These are phyloP conservation scores for Salarias fasciatus DNA, from an alignment of 2,797 vertebrate genomes.

Conservation along the genomic window DNA sequence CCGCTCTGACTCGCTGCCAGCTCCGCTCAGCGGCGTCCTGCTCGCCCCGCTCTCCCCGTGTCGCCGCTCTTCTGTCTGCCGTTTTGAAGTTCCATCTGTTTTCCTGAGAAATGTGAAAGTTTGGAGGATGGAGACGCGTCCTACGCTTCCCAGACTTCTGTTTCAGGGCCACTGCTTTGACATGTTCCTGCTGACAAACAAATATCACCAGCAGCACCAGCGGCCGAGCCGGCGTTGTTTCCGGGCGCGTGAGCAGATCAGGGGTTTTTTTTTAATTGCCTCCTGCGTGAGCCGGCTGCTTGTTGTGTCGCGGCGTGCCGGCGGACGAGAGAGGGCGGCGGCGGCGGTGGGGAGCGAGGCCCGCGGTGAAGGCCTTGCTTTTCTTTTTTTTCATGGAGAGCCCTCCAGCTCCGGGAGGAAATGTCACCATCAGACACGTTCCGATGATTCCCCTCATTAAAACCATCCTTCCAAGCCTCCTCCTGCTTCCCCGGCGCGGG, in stretches of 20 bases:
- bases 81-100: constrained; percentile 50
- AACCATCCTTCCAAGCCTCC: constrained; percentile 65
- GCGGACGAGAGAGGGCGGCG: constrained; percentile 52
- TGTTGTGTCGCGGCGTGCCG: constrained; percentile 34
- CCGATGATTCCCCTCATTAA: constrained; percentile 73
- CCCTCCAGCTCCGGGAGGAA: constrained; percentile 62
- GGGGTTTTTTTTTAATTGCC: constrained; percentile 71
- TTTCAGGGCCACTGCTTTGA: constrained; percentile 20
- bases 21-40: constrained; percentile 36
- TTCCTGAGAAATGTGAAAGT: constrained; percentile 40
- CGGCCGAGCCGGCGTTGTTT: constrained; percentile 61
- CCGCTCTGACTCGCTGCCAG: constrained; percentile 57
- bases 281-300: constrained; percentile 54
- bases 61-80: constrained; percentile 33
- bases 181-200: constrained; percentile 61
- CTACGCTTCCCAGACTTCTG: constrained; percentile 20
- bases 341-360: constrained; percentile 42
- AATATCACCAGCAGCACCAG: constrained; percentile 42
- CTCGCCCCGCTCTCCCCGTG: constrained; percentile 23
- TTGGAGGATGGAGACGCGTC: constrained; percentile 13
- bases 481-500: constrained; percentile 64
- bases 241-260: constrained; percentile 72
- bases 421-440: constrained; percentile 76
- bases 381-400: constrained; percentile 46
- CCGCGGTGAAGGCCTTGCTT: constrained; percentile 42